Base-by-base conservation (phyloP, 2,797 vertebrate genomes). In the Sternotherus odoratus region DNA sequence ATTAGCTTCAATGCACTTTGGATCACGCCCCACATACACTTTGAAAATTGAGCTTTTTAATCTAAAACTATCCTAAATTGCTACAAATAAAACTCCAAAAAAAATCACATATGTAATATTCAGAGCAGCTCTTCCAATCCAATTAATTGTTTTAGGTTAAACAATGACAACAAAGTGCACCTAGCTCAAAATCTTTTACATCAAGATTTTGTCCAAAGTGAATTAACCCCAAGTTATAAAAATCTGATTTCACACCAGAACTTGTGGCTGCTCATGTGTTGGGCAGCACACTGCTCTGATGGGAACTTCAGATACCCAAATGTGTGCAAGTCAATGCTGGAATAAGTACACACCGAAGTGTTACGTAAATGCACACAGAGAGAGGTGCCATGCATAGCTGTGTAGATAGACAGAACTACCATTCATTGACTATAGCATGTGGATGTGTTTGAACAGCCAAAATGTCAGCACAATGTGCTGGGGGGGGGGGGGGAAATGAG, bases 401-500 rank as follows among this genome's bases (percentile, higher is more conserved):
- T 23, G 78, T 23, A 23, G 16, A 94, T 23, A 23, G 16, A 94
- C 53, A 77, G 12, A 92, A 5, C 57, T 84, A 28, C 48, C 77
- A 85, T 66, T 26, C 81, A 72, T 33, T 89, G 19, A 81, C 33
- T 83, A 54, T 83, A 87, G 79, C 53, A 63, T 2, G 80, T 36
- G 60, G 82, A 39, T 6, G 50, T 39, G 3, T 69, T 93, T 78
- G 72, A 95, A 69, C 74, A 89, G 63, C 9, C 83, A 88, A 84
- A 91, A 86, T 5, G 85, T 4, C 60, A 92, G 51, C 48, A 89
- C 83, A 92, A 30, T 23, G 39, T 28, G 49, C 17, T 83, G 11
- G 63, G 43, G 84, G 93, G 92, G 11, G 63, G 43, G 84, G 93
- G 92, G 79, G 91, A 95, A 96, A 87, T 4, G 74, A 97, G 94